Percentiles rank a stretch among this genome's conserved stretches.
phyloP scores from a whole-genome alignment of 2,797 vertebrate species.

The Argyrosomus regius region DNA sequence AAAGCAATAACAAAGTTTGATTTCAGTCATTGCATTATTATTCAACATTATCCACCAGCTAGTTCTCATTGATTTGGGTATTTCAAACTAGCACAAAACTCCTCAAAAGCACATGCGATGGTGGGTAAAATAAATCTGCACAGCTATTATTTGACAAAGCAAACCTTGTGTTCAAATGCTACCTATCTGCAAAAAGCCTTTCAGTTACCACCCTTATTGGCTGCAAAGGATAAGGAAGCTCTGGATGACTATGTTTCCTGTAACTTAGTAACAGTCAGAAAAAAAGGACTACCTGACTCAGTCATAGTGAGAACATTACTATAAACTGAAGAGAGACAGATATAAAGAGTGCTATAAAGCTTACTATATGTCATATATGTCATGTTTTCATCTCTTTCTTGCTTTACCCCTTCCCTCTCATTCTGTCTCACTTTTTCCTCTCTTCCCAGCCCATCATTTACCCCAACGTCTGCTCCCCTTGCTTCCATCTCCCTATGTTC shows the following conservation, averaged over 20 bases:
- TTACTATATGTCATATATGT: slow-evolving; percentile 34
- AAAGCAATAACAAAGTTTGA: slow-evolving; percentile 22
- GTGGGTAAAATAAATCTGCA: slow-evolving; percentile 36
- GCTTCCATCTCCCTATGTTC: slow-evolving; percentile 56
- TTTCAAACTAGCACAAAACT: slow-evolving; percentile 54
- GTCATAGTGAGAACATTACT: slow-evolving; percentile 39
- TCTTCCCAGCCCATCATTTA: slow-evolving; percentile 46
- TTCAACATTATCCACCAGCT: slow-evolving; percentile 25
- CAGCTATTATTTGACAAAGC: slow-evolving; percentile 42
- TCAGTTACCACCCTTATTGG: slow-evolving; percentile 24
- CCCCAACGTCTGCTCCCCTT: slow-evolving; percentile 30
- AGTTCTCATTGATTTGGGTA: slow-evolving; percentile 28
- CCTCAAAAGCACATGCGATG: slow-evolving; percentile 38
- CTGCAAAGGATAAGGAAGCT: slow-evolving; percentile 27
- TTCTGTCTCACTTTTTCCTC: slow-evolving; percentile 27
- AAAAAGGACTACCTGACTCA: slow-evolving; percentile 47
- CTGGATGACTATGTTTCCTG: slow-evolving; percentile 13
- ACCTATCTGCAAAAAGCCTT: slow-evolving; percentile 28
- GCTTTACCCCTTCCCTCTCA: slow-evolving; percentile 12
- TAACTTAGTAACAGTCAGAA: slow-evolving; percentile 40
- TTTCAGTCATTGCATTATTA: slow-evolving; percentile 17
- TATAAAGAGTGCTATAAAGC: slow-evolving; percentile 40
- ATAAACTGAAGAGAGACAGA: slow-evolving; percentile 50
- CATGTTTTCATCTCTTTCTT: slow-evolving; percentile 39
- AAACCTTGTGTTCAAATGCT: slow-evolving; percentile 40